Percentiles rank a stretch among this genome's conserved stretches.
phyloP scores from a whole-genome alignment of 2,113 vertebrate species.

The Azemiops feae region DNA sequence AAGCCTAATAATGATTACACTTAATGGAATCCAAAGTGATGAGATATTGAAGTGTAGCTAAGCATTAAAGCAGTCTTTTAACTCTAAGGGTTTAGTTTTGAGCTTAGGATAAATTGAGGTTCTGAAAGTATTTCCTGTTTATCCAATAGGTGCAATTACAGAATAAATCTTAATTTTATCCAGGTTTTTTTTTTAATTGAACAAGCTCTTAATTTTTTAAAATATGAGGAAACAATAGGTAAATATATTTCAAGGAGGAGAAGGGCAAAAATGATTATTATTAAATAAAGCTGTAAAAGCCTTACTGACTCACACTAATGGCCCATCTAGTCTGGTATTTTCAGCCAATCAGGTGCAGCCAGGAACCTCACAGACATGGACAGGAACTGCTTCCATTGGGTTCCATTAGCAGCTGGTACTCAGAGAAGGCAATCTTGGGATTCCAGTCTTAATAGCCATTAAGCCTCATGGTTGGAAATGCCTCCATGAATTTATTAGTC shows the following conservation, averaged over 20 bases:
- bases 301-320: neutral
- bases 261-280: neutral
- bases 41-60: constrained; percentile 20
- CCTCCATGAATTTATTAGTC: neutral
- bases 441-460: neutral
- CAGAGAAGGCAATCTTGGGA: neutral
- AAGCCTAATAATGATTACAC: constrained; percentile 20
- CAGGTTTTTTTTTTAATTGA: neutral
- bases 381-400: neutral
- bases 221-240: neutral
- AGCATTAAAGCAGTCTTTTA: constrained; percentile 23
- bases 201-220: neutral
- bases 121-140: constrained; percentile 24
- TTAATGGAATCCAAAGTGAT: constrained; percentile 20
- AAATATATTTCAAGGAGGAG: neutral
- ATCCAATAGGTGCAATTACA: constrained; percentile 9
- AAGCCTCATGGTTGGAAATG: neutral
- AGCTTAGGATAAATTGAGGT: neutral
- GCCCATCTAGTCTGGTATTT: neutral
- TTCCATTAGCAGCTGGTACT: neutral
- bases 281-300: neutral
- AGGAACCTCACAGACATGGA: neutral
- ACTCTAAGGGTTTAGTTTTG: constrained; percentile 18
- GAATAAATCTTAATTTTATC: neutral
- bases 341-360: neutral